Conservation (phyloP, 2,888 invertebrate genomes). For the Lumbricus terrestris region DNA sequence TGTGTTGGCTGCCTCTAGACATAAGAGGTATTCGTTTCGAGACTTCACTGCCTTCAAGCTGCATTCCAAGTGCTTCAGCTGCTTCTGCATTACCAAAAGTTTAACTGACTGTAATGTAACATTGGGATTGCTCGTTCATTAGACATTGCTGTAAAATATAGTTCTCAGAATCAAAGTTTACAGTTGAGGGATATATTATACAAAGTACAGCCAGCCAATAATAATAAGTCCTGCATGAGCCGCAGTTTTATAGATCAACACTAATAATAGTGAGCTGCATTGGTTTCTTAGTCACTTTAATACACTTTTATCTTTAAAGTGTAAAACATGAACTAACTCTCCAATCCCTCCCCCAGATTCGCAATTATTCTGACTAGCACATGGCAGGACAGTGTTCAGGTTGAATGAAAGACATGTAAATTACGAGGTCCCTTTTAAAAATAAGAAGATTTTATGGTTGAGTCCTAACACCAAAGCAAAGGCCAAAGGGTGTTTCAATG, state of each 20-base stretch:
- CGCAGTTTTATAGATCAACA: too few relatives aligned
- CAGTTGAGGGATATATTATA: not conserved
- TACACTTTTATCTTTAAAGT: too few relatives aligned
- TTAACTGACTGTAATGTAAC: not conserved
- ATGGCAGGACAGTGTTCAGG: not conserved
- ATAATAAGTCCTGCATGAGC: too few relatives aligned
- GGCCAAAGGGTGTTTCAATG: not conserved
- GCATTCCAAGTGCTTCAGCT: conserved; percentile 82
- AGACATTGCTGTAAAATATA: not conserved
- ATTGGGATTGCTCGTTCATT: not conserved
- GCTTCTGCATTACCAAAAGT: conserved; percentile 67
- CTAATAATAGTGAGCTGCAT: too few relatives aligned
- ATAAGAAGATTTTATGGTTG: too few relatives aligned
- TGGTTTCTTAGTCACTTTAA: too few relatives aligned
- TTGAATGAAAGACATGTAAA: not conserved
- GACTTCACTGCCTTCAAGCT: conserved; percentile 86
- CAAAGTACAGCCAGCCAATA: not conserved
- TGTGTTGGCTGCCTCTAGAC: conserved; percentile 91
- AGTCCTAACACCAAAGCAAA: too few relatives aligned
- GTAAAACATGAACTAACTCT: too few relatives aligned
- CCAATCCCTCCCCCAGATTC: not conserved
- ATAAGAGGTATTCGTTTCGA: conserved; percentile 88
- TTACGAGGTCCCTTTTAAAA: not conserved
- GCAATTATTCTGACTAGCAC: not conserved
- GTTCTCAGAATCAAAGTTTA: not conserved